Evolutionary conservation across 2,797 vertebrate species (phyloP).

Genomic region (Chlorospingus semifuscus): DNA sequence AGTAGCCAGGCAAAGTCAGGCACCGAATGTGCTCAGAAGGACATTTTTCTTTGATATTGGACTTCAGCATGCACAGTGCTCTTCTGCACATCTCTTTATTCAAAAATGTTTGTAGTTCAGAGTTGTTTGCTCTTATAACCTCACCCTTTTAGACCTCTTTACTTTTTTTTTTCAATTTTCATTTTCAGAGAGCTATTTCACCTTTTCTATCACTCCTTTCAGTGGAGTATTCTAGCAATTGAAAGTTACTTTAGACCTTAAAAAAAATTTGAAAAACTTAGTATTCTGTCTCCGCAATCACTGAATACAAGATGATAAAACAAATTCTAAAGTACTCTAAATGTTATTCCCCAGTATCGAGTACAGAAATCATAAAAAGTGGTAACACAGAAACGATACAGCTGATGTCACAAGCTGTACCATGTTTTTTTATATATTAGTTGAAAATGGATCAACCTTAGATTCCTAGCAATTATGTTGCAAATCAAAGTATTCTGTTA

Average conservation of each 20-base stretch:
- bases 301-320: not conserved
- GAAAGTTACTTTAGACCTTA: not conserved
- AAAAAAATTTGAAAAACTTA: not conserved
- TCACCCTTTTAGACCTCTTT: not conserved
- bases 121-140: not conserved
- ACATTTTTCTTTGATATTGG: not conserved
- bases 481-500: not conserved
- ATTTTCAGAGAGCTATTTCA: constrained; percentile 11
- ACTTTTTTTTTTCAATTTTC: not conserved
- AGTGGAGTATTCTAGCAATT: not conserved
- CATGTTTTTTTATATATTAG: not conserved
- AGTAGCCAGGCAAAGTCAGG: not conserved
- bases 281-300: not conserved
- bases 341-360: not conserved
- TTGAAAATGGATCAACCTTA: not conserved
- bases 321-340: not conserved
- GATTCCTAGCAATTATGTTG: not conserved
- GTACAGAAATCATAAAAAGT: not conserved
- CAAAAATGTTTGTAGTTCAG: constrained; percentile 16
- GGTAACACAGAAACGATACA: not conserved
- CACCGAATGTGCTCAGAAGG: not conserved
- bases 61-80: not conserved
- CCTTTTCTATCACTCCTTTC: not conserved
- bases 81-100: not conserved
- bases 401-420: not conserved